Conservation (phyloP, 2,113 vertebrate species). For the Entosphenus tridentatus region DNA sequence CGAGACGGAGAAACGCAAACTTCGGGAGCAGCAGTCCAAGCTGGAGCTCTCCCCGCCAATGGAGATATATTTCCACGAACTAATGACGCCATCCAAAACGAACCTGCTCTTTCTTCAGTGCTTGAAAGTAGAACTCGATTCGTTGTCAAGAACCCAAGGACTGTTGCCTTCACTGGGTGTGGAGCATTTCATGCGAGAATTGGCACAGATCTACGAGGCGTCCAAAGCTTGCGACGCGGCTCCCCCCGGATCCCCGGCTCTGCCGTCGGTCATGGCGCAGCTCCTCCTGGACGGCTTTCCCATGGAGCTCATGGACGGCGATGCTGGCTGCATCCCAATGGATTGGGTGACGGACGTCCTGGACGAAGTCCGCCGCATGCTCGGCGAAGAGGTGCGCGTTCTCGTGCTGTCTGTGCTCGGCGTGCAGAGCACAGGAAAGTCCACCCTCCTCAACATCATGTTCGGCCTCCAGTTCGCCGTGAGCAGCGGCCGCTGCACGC, state of each 20-base stretch:
- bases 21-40: neutral
- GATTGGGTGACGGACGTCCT: conserved; percentile 34
- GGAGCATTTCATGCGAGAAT: conserved; percentile 35
- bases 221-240: conserved; percentile 14
- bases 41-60: neutral
- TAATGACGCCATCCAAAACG: neutral
- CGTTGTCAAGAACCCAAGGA: neutral
- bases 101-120: neutral
- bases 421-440: conserved; percentile 39
- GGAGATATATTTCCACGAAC: neutral
- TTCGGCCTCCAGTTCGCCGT: conserved; percentile 23
- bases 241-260: conserved; percentile 2
- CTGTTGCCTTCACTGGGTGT: neutral
- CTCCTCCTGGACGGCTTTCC: conserved; percentile 31
- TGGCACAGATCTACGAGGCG: conserved; percentile 41
- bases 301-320: conserved; percentile 36
- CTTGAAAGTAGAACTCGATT: conserved; percentile 3
- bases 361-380: conserved; percentile 17
- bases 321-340: conserved; percentile 29
- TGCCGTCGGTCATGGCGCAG: conserved; percentile 18
- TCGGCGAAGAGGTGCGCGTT: conserved; percentile 19
- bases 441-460: conserved; percentile 38
- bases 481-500: conserved; percentile 8
- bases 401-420: conserved; percentile 31
- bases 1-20: neutral